Evolutionary conservation across 2,888 invertebrate genomes (phyloP).

Genomic region (Nezara viridula): DNA sequence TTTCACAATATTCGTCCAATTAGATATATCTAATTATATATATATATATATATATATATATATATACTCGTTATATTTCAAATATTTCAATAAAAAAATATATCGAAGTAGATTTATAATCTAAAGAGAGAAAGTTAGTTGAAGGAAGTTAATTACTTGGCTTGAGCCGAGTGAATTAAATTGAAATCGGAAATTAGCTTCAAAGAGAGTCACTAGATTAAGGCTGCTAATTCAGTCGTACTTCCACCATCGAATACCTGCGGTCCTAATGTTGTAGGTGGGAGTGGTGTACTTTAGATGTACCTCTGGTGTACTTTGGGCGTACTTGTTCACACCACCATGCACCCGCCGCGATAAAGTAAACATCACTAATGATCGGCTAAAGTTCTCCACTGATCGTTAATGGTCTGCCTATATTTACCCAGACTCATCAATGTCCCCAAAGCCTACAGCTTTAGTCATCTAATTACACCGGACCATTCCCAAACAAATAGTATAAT

Average conservation of each 20-base stretch:
- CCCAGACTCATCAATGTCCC: background rate
- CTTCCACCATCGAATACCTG: background rate
- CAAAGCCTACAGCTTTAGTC: background rate
- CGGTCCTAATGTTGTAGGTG: background rate
- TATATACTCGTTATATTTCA: no score
- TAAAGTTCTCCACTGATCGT: background rate
- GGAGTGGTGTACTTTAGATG: background rate
- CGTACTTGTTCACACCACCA: background rate
- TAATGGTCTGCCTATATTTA: background rate
- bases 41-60: no score
- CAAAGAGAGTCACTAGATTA: background rate
- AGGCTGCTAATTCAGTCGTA: background rate
- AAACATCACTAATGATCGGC: background rate
- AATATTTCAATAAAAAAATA: no score
- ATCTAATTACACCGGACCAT: background rate
- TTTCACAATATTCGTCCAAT: no score
- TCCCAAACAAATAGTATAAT: background rate
- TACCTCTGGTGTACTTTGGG: background rate
- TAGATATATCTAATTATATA: no score
- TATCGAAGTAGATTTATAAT: background rate
- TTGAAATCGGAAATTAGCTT: conserved; percentile 1
- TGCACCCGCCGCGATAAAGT: background rate
- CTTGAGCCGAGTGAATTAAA: background rate
- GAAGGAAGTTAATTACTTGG: background rate
- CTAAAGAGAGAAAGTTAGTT: background rate